Evolutionary conservation across 2,113 vertebrate species (phyloP).

Genomic region (Barnardius zonarius): DNA sequence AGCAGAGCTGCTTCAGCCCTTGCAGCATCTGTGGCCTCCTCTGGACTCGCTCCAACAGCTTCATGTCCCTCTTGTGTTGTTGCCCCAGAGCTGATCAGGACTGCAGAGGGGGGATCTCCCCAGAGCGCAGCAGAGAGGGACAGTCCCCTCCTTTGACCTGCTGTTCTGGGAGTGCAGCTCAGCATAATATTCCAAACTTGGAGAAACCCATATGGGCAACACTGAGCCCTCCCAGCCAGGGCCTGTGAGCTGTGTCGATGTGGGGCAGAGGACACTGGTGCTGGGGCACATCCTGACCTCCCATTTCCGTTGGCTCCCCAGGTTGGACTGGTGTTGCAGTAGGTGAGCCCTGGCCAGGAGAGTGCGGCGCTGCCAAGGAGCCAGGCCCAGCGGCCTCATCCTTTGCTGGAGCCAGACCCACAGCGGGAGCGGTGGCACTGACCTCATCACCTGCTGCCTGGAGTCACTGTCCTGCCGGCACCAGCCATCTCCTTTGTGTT

Average conservation of each 20-base stretch:
- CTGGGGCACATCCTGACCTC: not conserved
- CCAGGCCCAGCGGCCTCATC: slow-evolving; percentile 70
- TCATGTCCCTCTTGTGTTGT: not conserved
- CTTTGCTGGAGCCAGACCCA: slow-evolving; percentile 44
- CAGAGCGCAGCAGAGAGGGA: not conserved
- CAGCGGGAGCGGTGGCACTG: not conserved
- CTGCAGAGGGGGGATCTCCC: not conserved
- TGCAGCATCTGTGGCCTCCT: not conserved
- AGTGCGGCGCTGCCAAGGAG: slow-evolving; percentile 72
- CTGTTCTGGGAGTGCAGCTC: not conserved
- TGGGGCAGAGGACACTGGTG: not conserved
- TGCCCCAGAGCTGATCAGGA: not conserved
- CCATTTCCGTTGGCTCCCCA: slow-evolving; percentile 36
- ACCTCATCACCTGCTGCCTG: not conserved
- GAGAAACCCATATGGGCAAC: rapidly evolving
- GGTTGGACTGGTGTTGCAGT: slow-evolving; percentile 97
- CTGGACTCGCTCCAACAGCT: not conserved
- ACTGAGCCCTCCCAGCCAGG: rapidly evolving
- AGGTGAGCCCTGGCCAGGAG: slow-evolving; percentile 71
- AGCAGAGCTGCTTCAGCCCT: not conserved
- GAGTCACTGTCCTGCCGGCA: not conserved
- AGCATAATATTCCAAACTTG: not conserved
- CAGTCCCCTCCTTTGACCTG: not conserved
- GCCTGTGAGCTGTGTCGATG: rapidly evolving
- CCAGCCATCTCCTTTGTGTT: slow-evolving; percentile 54